Evolutionary conservation across 2,888 invertebrate genomes (phyloP).

Genomic region (Busseola fusca): DNA sequence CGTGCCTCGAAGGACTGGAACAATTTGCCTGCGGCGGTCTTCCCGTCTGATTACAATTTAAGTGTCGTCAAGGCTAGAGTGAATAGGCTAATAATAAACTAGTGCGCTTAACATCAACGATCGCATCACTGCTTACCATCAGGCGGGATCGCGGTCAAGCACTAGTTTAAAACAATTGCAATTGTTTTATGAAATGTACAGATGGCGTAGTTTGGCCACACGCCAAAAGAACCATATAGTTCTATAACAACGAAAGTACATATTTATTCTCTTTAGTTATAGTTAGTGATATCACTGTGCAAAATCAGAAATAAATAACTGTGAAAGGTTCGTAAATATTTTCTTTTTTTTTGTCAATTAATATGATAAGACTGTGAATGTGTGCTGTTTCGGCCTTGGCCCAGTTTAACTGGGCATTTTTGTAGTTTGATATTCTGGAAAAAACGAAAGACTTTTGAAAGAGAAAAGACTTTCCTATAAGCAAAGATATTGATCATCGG

Average conservation of each 20-base stretch:
- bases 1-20: no score
- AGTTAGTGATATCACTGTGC: not conserved
- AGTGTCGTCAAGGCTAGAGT: no score
- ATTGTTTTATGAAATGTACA: no score
- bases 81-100: no score
- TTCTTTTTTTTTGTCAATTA: not conserved
- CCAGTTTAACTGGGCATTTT: slow-evolving; percentile 35
- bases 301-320: not conserved
- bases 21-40: no score
- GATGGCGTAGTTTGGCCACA: not conserved
- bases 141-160: no score
- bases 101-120: no score
- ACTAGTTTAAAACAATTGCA: no score
- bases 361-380: slow-evolving; percentile 38
- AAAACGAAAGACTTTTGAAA: not conserved
- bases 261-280: no score
- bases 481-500: slow-evolving; percentile 3
- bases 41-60: no score
- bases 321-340: not conserved
- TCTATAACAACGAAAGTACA: no score
- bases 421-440: slow-evolving; percentile 12
- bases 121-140: no score
- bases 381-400: slow-evolving; percentile 32
- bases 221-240: not conserved
- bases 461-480: not conserved